Percentiles rank a stretch among this genome's conserved stretches.
Conservation (phyloP, 2,888 invertebrate species). For the Luffia ferchaultella region DNA sequence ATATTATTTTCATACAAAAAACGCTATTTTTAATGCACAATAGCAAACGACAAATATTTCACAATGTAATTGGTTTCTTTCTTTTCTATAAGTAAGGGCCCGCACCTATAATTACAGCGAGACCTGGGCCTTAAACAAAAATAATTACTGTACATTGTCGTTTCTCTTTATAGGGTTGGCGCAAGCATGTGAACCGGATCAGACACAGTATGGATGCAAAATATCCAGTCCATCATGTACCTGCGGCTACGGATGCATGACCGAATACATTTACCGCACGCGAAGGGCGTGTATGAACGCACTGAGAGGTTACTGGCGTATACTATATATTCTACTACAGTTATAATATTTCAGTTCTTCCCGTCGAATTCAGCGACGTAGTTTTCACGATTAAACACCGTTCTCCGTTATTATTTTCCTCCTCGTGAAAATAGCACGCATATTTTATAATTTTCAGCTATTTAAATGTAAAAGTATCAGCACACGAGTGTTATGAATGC, state of each 20-base stretch:
- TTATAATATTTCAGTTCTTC: neutral
- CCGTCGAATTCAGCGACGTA: neutral
- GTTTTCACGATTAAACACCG: neutral
- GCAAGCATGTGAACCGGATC: slow-evolving; percentile 61
- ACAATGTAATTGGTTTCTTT: too few relatives aligned
- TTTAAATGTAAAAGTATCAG: too few relatives aligned
- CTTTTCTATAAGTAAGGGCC: too few relatives aligned
- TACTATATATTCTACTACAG: neutral
- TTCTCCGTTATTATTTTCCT: neutral
- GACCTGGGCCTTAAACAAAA: too few relatives aligned
- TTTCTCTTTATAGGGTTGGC: neutral
- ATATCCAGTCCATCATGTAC: slow-evolving; percentile 68
- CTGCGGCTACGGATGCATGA: slow-evolving; percentile 72
- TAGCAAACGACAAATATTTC: too few relatives aligned
- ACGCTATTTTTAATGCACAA: too few relatives aligned
- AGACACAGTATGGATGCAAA: slow-evolving; percentile 70
- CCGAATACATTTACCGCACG: slow-evolving; percentile 70
- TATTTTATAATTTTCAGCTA: too few relatives aligned
- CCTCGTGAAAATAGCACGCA: neutral
- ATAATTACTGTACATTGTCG: too few relatives aligned
- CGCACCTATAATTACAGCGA: too few relatives aligned
- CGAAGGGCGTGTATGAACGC: slow-evolving; percentile 69
- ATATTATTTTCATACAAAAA: too few relatives aligned
- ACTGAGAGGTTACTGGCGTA: slow-evolving; percentile 59
- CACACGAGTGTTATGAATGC: too few relatives aligned